Conservation (phyloP, 2,797 vertebrate genomes). For the Cynodonichthys magdalenae region DNA sequence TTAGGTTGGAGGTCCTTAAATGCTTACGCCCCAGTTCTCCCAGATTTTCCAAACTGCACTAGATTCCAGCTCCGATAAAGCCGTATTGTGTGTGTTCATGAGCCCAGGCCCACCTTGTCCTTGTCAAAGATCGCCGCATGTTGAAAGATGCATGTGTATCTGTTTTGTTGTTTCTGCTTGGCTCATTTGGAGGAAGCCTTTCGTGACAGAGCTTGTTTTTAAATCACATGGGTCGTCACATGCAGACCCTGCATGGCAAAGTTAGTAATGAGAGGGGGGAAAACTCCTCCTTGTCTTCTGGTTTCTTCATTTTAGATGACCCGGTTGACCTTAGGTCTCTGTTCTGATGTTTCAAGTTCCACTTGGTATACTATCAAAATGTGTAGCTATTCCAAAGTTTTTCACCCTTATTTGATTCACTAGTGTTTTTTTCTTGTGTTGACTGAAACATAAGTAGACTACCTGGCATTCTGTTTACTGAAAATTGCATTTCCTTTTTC, state of each 20-base stretch:
- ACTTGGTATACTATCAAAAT: neutral
- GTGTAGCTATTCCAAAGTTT: neutral
- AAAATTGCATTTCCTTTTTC: conserved; percentile 54
- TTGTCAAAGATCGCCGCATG: conserved; percentile 59
- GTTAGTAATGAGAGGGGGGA: neutral
- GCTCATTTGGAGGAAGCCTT: conserved; percentile 67
- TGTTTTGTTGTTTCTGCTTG: conserved; percentile 11
- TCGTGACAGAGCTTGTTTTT: conserved; percentile 50
- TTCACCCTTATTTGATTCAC: conserved; percentile 25
- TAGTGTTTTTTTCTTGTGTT: conserved; percentile 2
- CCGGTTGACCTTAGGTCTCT: conserved; percentile 1
- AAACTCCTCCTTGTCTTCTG: conserved; percentile 8
- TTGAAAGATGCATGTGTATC: conserved; percentile 48
- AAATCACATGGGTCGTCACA: conserved; percentile 25
- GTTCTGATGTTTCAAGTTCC: neutral
- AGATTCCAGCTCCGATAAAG: conserved; percentile 69
- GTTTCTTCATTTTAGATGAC: conserved; percentile 12
- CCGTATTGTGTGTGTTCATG: conserved; percentile 43
- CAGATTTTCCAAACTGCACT: conserved; percentile 54
- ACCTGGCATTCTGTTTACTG: conserved; percentile 35
- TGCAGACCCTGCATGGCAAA: conserved; percentile 26
- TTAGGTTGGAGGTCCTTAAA: conserved; percentile 69
- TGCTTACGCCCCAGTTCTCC: conserved; percentile 66
- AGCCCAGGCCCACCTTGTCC: conserved; percentile 48
- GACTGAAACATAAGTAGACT: conserved; percentile 44